phyloP scores from a whole-genome alignment of 2,797 vertebrate genomes.

The Rhabdomys pumilio region DNA sequence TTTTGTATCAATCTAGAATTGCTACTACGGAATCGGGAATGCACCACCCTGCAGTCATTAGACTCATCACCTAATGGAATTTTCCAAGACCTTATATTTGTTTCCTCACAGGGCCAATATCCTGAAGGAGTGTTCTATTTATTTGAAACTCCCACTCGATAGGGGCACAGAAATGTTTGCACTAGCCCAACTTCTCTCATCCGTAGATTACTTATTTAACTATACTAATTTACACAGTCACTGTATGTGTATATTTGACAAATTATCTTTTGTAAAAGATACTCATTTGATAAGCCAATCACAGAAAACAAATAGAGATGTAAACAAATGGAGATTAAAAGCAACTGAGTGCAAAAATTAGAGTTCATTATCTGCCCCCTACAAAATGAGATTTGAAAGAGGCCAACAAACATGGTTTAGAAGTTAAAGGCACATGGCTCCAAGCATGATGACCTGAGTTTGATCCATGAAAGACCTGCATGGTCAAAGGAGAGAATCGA shows the following conservation, averaged over 20 bases:
- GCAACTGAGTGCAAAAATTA: background rate
- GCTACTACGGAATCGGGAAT: background rate
- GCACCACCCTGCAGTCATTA: background rate
- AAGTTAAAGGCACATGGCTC: background rate
- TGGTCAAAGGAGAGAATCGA: background rate
- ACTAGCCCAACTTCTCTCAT: background rate
- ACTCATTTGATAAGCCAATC: conserved; percentile 17
- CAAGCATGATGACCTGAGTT: background rate
- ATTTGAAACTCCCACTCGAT: background rate
- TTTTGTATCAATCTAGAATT: background rate
- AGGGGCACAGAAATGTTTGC: background rate
- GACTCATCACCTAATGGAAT: background rate
- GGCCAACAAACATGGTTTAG: background rate
- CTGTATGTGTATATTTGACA: background rate
- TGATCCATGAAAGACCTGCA: background rate
- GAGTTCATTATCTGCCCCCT: background rate
- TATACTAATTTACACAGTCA: background rate
- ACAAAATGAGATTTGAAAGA: conserved; percentile 47
- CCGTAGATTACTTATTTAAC: background rate
- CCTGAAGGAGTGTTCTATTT: background rate
- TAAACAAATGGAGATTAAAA: background rate
- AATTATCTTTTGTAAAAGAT: conserved; percentile 8
- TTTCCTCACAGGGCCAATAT: background rate
- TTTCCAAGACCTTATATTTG: background rate
- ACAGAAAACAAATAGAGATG: conserved; percentile 26